A percentile compares a stretch with the other conserved stretches of the same genome.
Conservation (phyloP, 2,113 vertebrate genomes). For the Coturnix japonica region DNA sequence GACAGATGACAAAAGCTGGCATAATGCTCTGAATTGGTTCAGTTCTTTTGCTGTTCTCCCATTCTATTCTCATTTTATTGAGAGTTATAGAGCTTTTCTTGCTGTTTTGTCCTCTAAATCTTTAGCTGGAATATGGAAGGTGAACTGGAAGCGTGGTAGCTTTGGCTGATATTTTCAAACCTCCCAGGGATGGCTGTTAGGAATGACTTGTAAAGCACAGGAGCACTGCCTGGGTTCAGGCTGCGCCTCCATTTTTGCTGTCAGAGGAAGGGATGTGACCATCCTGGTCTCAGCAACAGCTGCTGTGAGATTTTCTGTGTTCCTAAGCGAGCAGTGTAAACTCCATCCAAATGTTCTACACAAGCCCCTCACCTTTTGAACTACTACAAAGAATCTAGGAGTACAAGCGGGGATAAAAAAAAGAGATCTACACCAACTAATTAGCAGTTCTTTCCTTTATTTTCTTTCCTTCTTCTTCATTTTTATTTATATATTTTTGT, state of each 20-base stretch:
- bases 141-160: background rate
- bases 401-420: background rate
- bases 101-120: background rate
- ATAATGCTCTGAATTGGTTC: background rate
- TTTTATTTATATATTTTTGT: background rate
- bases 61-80: background rate
- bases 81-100: background rate
- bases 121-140: background rate
- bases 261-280: background rate
- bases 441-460: conserved; percentile 64
- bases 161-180: background rate
- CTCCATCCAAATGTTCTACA: background rate
- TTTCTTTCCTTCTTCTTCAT: background rate
- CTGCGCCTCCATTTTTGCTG: background rate
- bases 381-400: background rate
- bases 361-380: background rate
- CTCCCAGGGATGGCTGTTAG: rapidly evolving
- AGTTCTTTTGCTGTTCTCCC: background rate
- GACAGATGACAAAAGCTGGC: background rate
- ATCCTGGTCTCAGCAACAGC: background rate
- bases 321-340: background rate
- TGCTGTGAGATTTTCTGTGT: rapidly evolving
- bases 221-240: rapidly evolving
- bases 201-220: background rate
- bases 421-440: background rate